A percentile compares a stretch with the other conserved stretches of the same genome.
phyloP scores from a whole-genome alignment of 1,140 invertebrate species.

The Agrypnia vestita region DNA sequence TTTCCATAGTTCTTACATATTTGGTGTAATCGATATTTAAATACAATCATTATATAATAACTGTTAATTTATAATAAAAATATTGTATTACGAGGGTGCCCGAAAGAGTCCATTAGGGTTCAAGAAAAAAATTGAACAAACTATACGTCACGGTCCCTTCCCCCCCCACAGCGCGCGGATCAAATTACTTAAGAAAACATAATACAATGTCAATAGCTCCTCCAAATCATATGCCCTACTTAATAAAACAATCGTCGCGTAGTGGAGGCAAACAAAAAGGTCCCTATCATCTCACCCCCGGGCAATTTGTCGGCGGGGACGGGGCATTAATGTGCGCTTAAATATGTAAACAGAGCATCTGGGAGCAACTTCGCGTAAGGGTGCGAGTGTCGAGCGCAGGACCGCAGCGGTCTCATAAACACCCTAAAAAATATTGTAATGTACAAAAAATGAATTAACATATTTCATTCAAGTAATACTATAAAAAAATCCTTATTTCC shows the following conservation, averaged over 20 bases:
- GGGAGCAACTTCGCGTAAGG: constrained; percentile 4
- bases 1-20: no score
- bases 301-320: constrained; percentile 34
- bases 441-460: no score
- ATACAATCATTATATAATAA: no score
- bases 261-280: constrained; percentile 51
- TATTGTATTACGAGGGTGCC: neutral
- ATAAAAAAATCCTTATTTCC: no score
- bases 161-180: neutral
- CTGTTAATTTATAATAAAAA: no score
- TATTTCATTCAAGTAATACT: no score
- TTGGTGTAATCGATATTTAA: no score
- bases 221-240: constrained; percentile 51
- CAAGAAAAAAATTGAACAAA: neutral
- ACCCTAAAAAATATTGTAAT: no score
- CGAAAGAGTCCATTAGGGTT: neutral
- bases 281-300: neutral
- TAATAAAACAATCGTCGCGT: constrained; percentile 53
- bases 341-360: constrained; percentile 59
- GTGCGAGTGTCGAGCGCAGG: neutral
- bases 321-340: constrained; percentile 59
- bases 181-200: constrained; percentile 18
- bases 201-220: neutral
- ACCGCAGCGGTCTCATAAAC: neutral
- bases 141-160: neutral